Evolutionary conservation across 2,113 vertebrate genomes (phyloP).

Genomic region (Montifringilla adamsi): DNA sequence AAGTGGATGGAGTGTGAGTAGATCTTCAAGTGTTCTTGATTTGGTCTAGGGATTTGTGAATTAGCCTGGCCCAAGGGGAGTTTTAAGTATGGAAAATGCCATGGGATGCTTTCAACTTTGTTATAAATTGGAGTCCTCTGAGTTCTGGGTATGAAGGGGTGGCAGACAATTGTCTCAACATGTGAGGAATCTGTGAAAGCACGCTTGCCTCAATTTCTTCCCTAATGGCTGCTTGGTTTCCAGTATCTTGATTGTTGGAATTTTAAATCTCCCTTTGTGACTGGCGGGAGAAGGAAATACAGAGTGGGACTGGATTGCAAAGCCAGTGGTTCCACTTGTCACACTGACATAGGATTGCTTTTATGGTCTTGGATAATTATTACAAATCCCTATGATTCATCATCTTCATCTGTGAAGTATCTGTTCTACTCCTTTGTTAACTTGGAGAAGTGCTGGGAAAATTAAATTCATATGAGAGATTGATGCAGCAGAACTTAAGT

Average conservation of each 20-base stretch:
- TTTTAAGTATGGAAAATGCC: not conserved
- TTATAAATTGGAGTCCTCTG: not conserved
- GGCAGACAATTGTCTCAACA: not conserved
- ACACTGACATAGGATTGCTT: not conserved
- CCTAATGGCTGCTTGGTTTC: not conserved
- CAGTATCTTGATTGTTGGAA: not conserved
- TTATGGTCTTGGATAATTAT: not conserved
- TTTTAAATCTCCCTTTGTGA: not conserved
- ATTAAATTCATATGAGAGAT: not conserved
- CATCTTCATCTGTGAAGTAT: not conserved
- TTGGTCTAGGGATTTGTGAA: not conserved
- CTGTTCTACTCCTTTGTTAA: conserved; percentile 11
- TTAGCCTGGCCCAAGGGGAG: not conserved
- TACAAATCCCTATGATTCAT: not conserved
- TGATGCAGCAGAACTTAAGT: not conserved
- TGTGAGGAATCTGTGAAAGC: not conserved
- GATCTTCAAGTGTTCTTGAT: not conserved
- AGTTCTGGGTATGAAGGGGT: not conserved
- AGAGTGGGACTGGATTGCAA: not conserved
- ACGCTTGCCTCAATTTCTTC: not conserved
- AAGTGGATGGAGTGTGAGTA: not conserved
- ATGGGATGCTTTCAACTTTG: not conserved
- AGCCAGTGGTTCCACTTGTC: not conserved
- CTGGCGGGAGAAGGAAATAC: not conserved
- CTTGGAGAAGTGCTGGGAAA: conserved; percentile 2